phyloP scores from a whole-genome alignment of 2,797 vertebrate genomes.

The Eutrigla gurnardus region DNA sequence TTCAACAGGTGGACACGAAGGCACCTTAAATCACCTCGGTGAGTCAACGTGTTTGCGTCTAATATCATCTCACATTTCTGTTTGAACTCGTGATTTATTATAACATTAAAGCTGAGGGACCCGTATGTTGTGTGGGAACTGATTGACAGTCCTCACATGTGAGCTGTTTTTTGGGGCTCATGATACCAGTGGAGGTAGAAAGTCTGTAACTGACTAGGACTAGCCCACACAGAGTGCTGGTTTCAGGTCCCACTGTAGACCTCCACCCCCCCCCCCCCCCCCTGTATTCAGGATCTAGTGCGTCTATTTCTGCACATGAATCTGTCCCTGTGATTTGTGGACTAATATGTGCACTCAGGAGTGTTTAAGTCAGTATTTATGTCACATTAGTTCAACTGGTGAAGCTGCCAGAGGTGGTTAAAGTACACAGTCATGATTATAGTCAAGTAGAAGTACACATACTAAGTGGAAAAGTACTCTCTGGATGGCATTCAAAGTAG shows the following conservation, averaged over 20 bases:
- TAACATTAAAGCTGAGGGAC: neutral
- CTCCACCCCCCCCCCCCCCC: conserved; percentile 15
- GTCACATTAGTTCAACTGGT: conserved; percentile 46
- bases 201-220: conserved; percentile 18
- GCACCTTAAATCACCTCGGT: conserved; percentile 48
- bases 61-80: neutral
- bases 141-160: conserved; percentile 10
- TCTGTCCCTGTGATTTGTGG: conserved; percentile 59
- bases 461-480: neutral
- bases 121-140: conserved; percentile 10
- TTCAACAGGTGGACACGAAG: conserved; percentile 58
- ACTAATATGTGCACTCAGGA: conserved; percentile 57
- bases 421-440: no score
- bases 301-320: conserved; percentile 9
- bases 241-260: conserved; percentile 7
- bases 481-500: no score
- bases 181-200: conserved; percentile 27
- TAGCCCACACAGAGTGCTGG: conserved; percentile 30
- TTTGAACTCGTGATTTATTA: neutral
- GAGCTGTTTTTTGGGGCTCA: conserved; percentile 20
- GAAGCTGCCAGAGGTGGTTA: conserved; percentile 13
- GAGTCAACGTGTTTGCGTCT: conserved; percentile 17
- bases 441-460: no score
- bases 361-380: conserved; percentile 39
- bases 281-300: conserved; percentile 13